Evolutionary conservation across 2,797 vertebrate species (phyloP).

Genomic region (Hapalemur alaotrensis): DNA sequence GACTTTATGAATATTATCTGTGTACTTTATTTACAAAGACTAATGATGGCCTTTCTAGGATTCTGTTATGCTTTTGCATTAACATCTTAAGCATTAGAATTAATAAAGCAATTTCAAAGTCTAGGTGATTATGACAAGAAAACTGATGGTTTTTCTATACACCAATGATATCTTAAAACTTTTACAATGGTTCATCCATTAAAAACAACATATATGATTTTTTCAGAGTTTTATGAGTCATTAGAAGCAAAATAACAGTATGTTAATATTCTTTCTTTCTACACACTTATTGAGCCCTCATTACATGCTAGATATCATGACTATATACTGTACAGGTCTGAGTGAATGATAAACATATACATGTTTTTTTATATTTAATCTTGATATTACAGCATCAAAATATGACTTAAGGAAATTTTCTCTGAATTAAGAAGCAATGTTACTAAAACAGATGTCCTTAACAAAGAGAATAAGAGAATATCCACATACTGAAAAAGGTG

Average conservation of each 20-base stretch:
- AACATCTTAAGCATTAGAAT: not conserved
- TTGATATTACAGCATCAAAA: not conserved
- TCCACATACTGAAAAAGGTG: not conserved
- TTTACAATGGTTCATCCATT: not conserved
- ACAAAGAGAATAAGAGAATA: not conserved
- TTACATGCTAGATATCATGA: not conserved
- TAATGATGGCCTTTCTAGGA: not conserved
- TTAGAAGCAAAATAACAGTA: constrained; percentile 9
- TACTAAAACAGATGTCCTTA: not conserved
- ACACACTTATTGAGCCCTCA: not conserved
- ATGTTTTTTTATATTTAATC: not conserved
- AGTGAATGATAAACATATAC: not conserved
- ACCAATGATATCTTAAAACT: not conserved
- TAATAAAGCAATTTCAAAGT: constrained; percentile 12
- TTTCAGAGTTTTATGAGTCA: constrained; percentile 1
- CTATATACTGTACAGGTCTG: not conserved
- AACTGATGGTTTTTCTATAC: not conserved
- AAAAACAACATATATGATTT: not conserved
- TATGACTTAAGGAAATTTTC: not conserved
- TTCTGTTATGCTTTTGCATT: not conserved
- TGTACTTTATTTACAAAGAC: constrained; percentile 31
- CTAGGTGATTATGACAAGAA: not conserved
- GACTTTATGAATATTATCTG: not conserved
- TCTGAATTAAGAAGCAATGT: constrained; percentile 11
- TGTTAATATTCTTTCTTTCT: not conserved